Evolutionary conservation across 2,888 invertebrate genomes (phyloP), one percentile per base, ranked within the genome.

Genomic region (Diaprepes abbreviatus): DNA sequence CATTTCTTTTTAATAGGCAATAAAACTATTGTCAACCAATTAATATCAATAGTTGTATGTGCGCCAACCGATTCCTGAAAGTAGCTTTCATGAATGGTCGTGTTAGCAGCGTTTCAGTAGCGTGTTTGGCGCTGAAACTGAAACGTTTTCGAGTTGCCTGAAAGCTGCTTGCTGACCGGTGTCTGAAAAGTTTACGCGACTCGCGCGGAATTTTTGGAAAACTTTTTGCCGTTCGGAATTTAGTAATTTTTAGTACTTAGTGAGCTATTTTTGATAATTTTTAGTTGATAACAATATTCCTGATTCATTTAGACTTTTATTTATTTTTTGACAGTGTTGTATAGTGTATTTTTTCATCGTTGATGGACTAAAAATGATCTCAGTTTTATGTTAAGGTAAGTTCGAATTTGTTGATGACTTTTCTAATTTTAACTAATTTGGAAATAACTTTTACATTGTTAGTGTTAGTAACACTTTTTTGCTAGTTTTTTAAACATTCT

Each of bases 51-150:
- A 6, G n/a, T 17, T 43, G 21, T 21, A 1, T 43, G n/a, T 43
- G 43, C 43, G 43, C 43, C 21, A 43, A 4, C 43, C 9, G 43
- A 43, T 9, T 43, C 43, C 43, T 43, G 43, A 9, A 17, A 17
- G 9, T 21, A 9, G 19, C n/a, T 10, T 43, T 43, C 43, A 43
- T 43, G 43, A 43, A 43, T 43, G 43, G n/a, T 43, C 43, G n/a
- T n/a, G 21, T 21, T 14, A 21, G 19, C 43, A n/a, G 19, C 43
- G n/a, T 43, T 43, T 43, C 43, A 43, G 43, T 43, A n/a, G 43
- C 43, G 43, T 19, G 19, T 43, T 21, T 43, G 43, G 43, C 43
- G 43, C 43, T 21, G 43, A 43, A 43, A 43, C 43, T 17, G 21
- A 43, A 43, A 43, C 43, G 43, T 43, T 43, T 21, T 43, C 43